Base-by-base conservation (phyloP, 2,888 invertebrate species). In the Trichopria drosophilae region DNA sequence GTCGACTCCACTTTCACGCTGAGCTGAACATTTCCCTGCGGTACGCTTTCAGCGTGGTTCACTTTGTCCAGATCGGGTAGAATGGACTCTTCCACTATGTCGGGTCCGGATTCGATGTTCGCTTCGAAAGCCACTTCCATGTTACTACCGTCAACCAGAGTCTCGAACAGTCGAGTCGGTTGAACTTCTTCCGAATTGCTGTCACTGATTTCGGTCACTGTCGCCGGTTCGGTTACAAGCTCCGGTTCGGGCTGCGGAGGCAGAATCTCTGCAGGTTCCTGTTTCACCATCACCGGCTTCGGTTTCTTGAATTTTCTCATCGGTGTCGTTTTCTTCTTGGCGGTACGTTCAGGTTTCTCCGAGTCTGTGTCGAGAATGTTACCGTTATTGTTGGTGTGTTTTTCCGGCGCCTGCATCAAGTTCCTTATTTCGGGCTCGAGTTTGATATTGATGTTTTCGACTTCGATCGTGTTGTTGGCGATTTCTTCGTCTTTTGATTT, bases 1-100 rank as follows among this genome's bases (percentile, higher is more conserved):
- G 66, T 51, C 36, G 77, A 73, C 48, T 76, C 76, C 37, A 70
- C 68, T 50, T 74, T 71, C 2, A 72, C 66, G 53, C 66, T 71
- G 3, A 71, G 59, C 37, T 70, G 64, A 22, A 74, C 66, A 40
- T 66, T 68, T 6, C 65, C 62, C 3, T 54, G 22, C 19, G 58
- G 60, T 6, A 48, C 47, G 15, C 58, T 49, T 19, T 64, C 60
- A 9, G 60, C 62, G 23, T 64, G 66, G 24, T 62, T 61, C 3
- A 62, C 55, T 4, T 64, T 63, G 1, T 59, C 62, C 0, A 70
- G 51, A 40, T 68, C 68, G 0, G 73, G 69, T 10, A 74, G 57
- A 22, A 73, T 73, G 13, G 64, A 67, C 32, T 73, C 72, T 9
- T 60, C 65, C 10, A 51, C 51, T 28, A 57, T 55, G 1, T 60